These are phyloP conservation scores for Nemurella pictetii DNA, from an alignment of 2,888 invertebrate genomes.

Conservation along the genomic window DNA sequence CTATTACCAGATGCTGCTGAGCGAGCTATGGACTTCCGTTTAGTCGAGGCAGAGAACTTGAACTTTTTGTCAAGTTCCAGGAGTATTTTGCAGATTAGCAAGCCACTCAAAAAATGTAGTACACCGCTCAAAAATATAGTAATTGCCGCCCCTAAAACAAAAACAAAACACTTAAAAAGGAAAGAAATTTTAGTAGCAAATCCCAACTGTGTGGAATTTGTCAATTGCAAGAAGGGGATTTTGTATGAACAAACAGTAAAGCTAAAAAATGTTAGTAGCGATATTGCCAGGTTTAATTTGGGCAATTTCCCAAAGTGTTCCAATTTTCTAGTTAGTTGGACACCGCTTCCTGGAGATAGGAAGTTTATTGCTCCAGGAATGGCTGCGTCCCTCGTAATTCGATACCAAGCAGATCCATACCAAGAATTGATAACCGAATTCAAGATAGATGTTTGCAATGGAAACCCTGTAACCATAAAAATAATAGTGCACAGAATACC, in stretches of 20 bases:
- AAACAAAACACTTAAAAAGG: background rate
- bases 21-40: background rate
- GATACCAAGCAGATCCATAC: conserved; percentile 49
- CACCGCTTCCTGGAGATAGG: conserved; percentile 40
- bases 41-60: background rate
- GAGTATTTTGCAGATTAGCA: background rate
- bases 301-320: conserved; percentile 46
- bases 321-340: conserved; percentile 47
- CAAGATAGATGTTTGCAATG: conserved; percentile 48
- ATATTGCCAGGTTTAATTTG: conserved; percentile 48
- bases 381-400: conserved; percentile 48
- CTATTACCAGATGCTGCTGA: background rate
- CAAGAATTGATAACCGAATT: conserved; percentile 49
- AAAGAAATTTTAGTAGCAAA: conserved; percentile 46
- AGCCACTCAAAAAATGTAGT: background rate
- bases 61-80: background rate
- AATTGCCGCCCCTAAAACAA: background rate
- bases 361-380: conserved; percentile 53
- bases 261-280: conserved; percentile 48
- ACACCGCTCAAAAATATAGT: background rate
- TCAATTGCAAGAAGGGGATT: conserved; percentile 49
- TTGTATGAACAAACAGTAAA: conserved; percentile 48
- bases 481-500: conserved; percentile 49
- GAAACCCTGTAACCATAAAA: conserved; percentile 46
- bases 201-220: conserved; percentile 49